phyloP scores from a whole-genome alignment of 2,797 vertebrate species.

The Serranus cabrilla region DNA sequence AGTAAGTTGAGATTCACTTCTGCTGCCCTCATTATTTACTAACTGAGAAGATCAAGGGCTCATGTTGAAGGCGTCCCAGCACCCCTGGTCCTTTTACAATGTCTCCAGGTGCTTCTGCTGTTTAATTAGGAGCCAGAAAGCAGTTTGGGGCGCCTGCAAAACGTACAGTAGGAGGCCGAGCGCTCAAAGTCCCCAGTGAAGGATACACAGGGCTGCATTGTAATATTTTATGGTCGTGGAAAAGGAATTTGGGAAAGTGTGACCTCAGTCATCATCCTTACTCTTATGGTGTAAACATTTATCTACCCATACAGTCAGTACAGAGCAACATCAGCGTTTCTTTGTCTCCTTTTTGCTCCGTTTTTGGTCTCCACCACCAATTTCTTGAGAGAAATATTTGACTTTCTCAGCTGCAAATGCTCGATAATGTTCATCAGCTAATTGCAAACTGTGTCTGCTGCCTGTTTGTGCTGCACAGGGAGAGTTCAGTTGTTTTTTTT shows the following conservation, averaged over 20 bases:
- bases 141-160: slow-evolving; percentile 57
- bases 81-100: slow-evolving; percentile 64
- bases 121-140: slow-evolving; percentile 60
- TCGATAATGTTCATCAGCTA: not conserved
- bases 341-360: slow-evolving; percentile 5
- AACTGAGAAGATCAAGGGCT: slow-evolving; percentile 62
- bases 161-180: slow-evolving; percentile 16
- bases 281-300: not conserved
- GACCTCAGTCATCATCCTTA: slow-evolving; percentile 9
- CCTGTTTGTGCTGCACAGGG: not conserved
- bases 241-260: slow-evolving; percentile 22
- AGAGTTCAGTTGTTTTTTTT: not conserved
- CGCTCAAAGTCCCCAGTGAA: slow-evolving; percentile 12
- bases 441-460: not conserved
- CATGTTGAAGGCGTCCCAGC: slow-evolving; percentile 53
- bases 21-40: slow-evolving; percentile 50
- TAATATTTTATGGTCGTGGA: slow-evolving; percentile 38
- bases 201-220: slow-evolving; percentile 11
- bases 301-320: not conserved
- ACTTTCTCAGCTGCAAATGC: not conserved
- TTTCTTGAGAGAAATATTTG: not conserved
- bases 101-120: slow-evolving; percentile 42
- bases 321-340: not conserved
- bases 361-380: slow-evolving; percentile 13
- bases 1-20: slow-evolving; percentile 38